phyloP scores from a whole-genome alignment of 1,140 invertebrate genomes.

The Aphaenogaster rudis region DNA sequence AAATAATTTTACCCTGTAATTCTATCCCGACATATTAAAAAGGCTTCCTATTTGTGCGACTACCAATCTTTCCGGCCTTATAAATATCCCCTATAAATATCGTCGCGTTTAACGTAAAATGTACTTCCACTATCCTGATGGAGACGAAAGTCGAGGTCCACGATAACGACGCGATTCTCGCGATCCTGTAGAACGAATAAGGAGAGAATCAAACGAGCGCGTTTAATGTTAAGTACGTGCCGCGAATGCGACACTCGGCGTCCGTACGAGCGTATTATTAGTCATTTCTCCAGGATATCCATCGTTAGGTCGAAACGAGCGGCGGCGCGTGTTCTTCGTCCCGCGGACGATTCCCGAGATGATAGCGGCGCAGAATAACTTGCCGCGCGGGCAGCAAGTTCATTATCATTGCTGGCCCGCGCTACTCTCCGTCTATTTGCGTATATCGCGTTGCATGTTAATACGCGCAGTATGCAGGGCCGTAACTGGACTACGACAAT shows the following conservation, averaged over 20 bases:
- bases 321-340: neutral
- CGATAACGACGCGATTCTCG: neutral
- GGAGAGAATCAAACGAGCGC: neutral
- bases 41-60: neutral
- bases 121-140: neutral
- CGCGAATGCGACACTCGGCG: neutral
- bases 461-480: slow-evolving; percentile 27
- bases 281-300: neutral
- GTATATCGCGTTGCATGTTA: slow-evolving; percentile 29
- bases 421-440: slow-evolving; percentile 31
- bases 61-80: neutral
- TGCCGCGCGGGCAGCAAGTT: slow-evolving; percentile 54
- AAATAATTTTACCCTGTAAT: slow-evolving; percentile 7
- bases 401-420: slow-evolving; percentile 52
- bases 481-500: neutral
- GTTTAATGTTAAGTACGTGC: slow-evolving; percentile 3
- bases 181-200: neutral
- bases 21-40: neutral
- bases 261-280: neutral
- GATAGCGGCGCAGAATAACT: slow-evolving; percentile 21
- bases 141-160: neutral
- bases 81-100: neutral
- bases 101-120: neutral
- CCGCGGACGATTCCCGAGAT: slow-evolving; percentile 8
- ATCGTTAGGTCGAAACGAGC: slow-evolving; percentile 37